phyloP scores from a whole-genome alignment of 2,113 vertebrate genomes.

The Empidonax traillii region DNA sequence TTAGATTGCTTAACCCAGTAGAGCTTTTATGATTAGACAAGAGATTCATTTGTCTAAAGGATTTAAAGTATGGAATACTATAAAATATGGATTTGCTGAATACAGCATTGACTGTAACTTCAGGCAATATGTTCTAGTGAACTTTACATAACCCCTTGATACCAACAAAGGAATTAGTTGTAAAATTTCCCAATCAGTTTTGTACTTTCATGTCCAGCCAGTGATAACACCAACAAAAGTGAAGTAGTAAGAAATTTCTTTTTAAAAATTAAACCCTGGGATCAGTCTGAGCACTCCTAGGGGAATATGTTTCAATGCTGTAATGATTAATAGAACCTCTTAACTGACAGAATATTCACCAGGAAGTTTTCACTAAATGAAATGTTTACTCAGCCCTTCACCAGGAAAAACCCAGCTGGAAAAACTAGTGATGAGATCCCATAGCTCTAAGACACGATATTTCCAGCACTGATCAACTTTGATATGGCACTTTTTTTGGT shows the following conservation, averaged over 20 bases:
- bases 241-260: conserved; percentile 80
- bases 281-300: conserved; percentile 73
- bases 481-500: conserved; percentile 49
- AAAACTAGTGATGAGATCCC: conserved; percentile 71
- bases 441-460: conserved; percentile 56
- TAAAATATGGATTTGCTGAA: conserved; percentile 73
- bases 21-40: conserved; percentile 57
- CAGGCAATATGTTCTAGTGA: conserved; percentile 77
- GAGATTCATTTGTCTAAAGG: conserved; percentile 67
- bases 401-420: conserved; percentile 74
- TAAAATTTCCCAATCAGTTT: conserved; percentile 77
- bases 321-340: conserved; percentile 82
- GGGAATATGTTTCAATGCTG: conserved; percentile 78
- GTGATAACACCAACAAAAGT: conserved; percentile 85
- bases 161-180: conserved; percentile 85
- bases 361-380: conserved; percentile 93
- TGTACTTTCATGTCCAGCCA: conserved; percentile 87
- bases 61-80: conserved; percentile 55
- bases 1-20: conserved; percentile 33
- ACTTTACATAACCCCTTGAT: conserved; percentile 86
- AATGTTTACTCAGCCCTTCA: conserved; percentile 78
- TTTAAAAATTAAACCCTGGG: conserved; percentile 78
- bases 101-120: conserved; percentile 66
- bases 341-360: conserved; percentile 83
- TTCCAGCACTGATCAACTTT: conserved; percentile 67